phyloP scores from a whole-genome alignment of 2,113 vertebrate genomes.

The Antidorcas marsupialis region DNA sequence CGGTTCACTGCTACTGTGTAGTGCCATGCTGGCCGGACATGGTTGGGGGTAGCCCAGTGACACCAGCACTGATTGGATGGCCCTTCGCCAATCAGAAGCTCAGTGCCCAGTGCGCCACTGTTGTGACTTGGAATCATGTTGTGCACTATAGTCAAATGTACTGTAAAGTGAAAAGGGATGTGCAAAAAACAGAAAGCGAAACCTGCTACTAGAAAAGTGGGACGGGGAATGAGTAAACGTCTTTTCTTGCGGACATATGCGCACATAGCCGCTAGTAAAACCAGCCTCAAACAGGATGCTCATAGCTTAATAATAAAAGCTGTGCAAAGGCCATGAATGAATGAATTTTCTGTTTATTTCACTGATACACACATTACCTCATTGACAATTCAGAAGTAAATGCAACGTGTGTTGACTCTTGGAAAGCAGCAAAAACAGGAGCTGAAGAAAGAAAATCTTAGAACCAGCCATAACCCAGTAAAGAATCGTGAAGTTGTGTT shows the following conservation, averaged over 20 bases:
- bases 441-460: conserved; percentile 57
- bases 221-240: conserved; percentile 82
- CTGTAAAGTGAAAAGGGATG: conserved; percentile 98
- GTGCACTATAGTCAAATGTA: conserved; percentile 98
- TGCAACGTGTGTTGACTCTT: conserved; percentile 67
- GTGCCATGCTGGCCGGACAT: conserved; percentile 81
- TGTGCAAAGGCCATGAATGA: conserved; percentile 85
- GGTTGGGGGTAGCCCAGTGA: conserved; percentile 83
- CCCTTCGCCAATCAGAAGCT: conserved; percentile 83
- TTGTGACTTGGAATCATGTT: conserved; percentile 89
- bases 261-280: conserved; percentile 85
- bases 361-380: conserved; percentile 89
- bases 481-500: conserved; percentile 60
- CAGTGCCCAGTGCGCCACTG: conserved; percentile 80
- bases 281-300: conserved; percentile 84
- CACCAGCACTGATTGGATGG: conserved; percentile 87
- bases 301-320: conserved; percentile 86
- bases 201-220: conserved; percentile 70
- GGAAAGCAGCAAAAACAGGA: conserved; percentile 61
- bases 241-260: conserved; percentile 80
- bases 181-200: conserved; percentile 84
- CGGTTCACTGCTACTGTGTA: conserved; percentile 87
- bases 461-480: conserved; percentile 69
- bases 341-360: conserved; percentile 82
- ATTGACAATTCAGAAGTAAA: conserved; percentile 80